Evolutionary conservation across 2,113 vertebrate genomes (phyloP).

Genomic region (Tychaedon coryphoeus): DNA sequence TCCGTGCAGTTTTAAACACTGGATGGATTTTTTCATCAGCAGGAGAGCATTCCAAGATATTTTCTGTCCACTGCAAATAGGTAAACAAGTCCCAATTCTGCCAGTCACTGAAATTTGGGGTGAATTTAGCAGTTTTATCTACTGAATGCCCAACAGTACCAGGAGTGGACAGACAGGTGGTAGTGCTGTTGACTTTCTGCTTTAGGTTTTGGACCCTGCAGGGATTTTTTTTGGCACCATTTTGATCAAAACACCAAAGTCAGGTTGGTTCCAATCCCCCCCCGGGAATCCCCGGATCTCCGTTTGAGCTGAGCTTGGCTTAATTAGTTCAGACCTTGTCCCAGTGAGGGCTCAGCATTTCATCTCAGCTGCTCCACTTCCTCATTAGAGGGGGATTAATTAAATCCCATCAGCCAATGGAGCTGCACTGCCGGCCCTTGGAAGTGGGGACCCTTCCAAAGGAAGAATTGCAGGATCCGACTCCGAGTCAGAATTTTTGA

Average conservation of each 20-base stretch:
- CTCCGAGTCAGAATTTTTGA: neutral
- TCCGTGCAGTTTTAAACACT: neutral
- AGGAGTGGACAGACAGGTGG: neutral
- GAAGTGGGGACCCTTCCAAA: neutral
- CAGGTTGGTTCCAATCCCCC: neutral
- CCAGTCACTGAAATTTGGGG: neutral
- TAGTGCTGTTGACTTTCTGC: neutral
- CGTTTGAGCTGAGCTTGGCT: neutral
- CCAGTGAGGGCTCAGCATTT: conserved; percentile 35
- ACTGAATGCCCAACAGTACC: neutral
- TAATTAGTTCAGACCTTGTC: conserved; percentile 43
- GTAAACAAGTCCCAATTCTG: fast-evolving
- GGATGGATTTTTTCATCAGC: neutral
- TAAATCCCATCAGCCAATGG: conserved; percentile 40
- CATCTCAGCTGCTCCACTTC: conserved; percentile 60
- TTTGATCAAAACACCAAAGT: neutral
- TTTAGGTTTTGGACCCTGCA: neutral
- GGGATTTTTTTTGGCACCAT: neutral
- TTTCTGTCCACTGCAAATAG: neutral
- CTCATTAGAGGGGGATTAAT: conserved; percentile 67
- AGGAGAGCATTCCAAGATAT: neutral
- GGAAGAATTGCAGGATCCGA: conserved; percentile 4
- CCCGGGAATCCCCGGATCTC: neutral
- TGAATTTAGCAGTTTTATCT: fast-evolving
- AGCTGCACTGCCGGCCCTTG: neutral